A percentile compares a stretch with the other conserved stretches of the same genome.
These are phyloP conservation scores for Gallirallus australis DNA, from an alignment of 2,797 vertebrate species.

Conservation along the genomic window DNA sequence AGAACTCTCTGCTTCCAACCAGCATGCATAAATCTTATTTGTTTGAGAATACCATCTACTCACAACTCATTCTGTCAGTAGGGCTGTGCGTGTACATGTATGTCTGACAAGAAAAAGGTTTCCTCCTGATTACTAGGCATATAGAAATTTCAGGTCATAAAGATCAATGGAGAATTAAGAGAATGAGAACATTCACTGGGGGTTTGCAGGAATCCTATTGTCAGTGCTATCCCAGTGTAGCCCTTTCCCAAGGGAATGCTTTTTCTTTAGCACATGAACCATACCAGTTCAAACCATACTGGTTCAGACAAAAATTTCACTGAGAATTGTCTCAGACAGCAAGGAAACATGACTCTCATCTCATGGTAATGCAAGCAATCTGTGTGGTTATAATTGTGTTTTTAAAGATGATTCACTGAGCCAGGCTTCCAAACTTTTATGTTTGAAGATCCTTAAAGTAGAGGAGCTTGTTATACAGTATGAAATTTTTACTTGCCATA, in stretches of 20 bases:
- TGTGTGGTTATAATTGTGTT: neutral
- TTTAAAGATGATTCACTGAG: slow-evolving; percentile 5
- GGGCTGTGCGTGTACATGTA: too few species aligned
- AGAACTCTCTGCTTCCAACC: neutral
- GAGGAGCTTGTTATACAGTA: neutral
- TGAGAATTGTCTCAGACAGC: neutral
- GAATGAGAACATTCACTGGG: neutral
- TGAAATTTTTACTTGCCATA: neutral
- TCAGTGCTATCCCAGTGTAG: neutral
- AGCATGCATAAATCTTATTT: neutral
- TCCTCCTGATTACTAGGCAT: neutral
- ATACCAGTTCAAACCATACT: neutral
- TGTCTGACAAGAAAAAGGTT: neutral
- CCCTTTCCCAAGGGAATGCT: neutral
- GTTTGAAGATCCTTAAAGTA: neutral
- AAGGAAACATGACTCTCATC: neutral
- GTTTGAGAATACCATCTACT: neutral
- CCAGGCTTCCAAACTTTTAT: neutral
- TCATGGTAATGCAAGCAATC: neutral
- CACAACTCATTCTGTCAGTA: neutral
- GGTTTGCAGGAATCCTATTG: neutral
- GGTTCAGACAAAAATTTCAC: neutral
- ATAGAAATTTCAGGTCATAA: neutral
- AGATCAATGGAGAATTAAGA: neutral
- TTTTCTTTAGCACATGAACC: neutral